Evolutionary conservation across 1,140 invertebrate genomes (phyloP).

Genomic region (Chrysoperla carnea): DNA sequence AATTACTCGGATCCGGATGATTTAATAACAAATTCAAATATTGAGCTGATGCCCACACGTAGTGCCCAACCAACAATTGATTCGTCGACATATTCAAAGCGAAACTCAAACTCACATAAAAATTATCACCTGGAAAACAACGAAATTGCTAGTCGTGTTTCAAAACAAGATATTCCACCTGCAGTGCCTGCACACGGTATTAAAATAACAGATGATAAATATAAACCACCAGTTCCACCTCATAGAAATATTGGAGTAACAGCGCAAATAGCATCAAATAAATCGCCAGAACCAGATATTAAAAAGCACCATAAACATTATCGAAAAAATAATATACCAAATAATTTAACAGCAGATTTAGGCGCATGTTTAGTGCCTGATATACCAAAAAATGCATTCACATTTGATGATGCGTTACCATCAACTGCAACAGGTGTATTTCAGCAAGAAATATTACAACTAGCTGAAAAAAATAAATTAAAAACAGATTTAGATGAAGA

Average conservation of each 20-base stretch:
- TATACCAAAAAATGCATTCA: background rate
- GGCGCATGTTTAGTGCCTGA: background rate
- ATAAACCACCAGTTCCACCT: conserved; percentile 70
- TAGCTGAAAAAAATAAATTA: background rate
- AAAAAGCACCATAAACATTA: conserved; percentile 14
- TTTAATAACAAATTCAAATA: conserved; percentile 41
- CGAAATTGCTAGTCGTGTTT: background rate
- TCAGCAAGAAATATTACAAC: background rate
- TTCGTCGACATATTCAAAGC: conserved; percentile 54
- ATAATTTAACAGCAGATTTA: background rate
- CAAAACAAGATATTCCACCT: conserved; percentile 20
- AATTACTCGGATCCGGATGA: conserved; percentile 45
- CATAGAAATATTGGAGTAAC: conserved; percentile 51
- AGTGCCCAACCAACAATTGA: conserved; percentile 31
- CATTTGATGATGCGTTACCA: background rate
- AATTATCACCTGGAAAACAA: conserved; percentile 1
- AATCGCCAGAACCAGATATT: conserved; percentile 4
- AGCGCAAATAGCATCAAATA: conserved; percentile 4
- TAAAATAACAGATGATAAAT: conserved; percentile 33
- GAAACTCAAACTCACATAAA: conserved; percentile 7
- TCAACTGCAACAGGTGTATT: background rate
- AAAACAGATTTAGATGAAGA: background rate
- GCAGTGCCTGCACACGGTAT: conserved; percentile 34
- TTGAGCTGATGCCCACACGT: conserved; percentile 41
- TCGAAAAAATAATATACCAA: conserved; percentile 3